Percentiles rank a stretch among this genome's conserved stretches.
Evolutionary conservation across 2,888 invertebrate genomes (phyloP).

Genomic region (Luperina testacea): DNA sequence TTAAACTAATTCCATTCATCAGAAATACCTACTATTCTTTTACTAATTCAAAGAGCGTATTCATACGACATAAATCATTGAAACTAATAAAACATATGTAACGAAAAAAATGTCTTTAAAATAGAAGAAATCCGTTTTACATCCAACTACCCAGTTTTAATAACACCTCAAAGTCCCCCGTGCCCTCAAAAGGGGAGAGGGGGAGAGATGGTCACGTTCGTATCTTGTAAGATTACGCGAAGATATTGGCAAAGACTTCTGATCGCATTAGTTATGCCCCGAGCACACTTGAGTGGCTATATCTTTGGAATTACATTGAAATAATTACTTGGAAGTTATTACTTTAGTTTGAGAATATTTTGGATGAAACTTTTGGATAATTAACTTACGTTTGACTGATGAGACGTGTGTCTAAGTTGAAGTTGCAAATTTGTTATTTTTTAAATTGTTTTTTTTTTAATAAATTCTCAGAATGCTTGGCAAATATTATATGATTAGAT

Average conservation of each 20-base stretch:
- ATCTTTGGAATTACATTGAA: constrained; percentile 35
- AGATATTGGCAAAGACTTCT: constrained; percentile 63
- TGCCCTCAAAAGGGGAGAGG: background rate
- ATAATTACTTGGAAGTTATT: constrained; percentile 20
- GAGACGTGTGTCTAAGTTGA: background rate
- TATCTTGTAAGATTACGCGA: constrained; percentile 55
- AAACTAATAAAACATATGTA: background rate
- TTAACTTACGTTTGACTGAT: background rate
- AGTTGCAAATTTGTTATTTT: background rate
- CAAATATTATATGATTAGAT: background rate
- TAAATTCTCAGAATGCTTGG: background rate
- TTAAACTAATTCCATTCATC: background rate
- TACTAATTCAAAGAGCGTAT: background rate
- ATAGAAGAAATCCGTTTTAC: constrained; percentile 14
- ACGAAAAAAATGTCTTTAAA: background rate
- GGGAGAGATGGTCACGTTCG: constrained; percentile 57
- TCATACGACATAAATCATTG: background rate
- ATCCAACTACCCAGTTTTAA: constrained; percentile 29
- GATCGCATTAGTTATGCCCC: constrained; percentile 47
- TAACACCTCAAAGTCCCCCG: constrained; percentile 29
- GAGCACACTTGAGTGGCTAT: constrained; percentile 37
- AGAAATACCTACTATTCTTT: background rate
- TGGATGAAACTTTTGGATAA: background rate
- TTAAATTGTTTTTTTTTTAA: background rate
- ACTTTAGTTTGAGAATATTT: constrained; percentile 14